phyloP scores from a whole-genome alignment of 2,888 invertebrate species.

The Eupelmus urozonus region DNA sequence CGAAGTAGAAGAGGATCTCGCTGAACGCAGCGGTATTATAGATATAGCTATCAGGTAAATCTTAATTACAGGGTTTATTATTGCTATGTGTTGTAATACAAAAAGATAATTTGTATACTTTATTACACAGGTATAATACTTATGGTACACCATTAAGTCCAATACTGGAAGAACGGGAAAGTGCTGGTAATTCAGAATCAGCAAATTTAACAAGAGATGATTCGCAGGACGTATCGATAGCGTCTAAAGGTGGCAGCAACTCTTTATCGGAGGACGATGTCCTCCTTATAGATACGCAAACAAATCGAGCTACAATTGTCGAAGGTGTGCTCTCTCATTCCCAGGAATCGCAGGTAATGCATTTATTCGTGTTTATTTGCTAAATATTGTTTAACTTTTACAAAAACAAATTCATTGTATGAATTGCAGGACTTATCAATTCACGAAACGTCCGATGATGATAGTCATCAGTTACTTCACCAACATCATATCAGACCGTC shows the following conservation, averaged over 20 bases:
- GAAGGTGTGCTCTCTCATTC: constrained; percentile 66
- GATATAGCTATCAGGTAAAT: constrained; percentile 77
- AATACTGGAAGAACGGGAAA: constrained; percentile 81
- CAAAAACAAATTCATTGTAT: not conserved
- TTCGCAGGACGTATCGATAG: constrained; percentile 72
- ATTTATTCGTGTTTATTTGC: not conserved
- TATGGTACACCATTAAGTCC: constrained; percentile 81
- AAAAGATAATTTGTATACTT: no score
- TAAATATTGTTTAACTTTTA: constrained; percentile 4
- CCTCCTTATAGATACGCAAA: constrained; percentile 78
- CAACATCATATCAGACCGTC: constrained; percentile 47
- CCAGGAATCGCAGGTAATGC: constrained; percentile 50
- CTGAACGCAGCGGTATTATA: constrained; percentile 72
- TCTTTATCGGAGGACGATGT: constrained; percentile 75
- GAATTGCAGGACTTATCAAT: constrained; percentile 58
- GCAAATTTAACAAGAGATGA: constrained; percentile 72
- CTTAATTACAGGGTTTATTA: not conserved
- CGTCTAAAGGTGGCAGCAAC: constrained; percentile 66
- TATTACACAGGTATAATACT: constrained; percentile 77
- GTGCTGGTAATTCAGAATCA: constrained; percentile 73
- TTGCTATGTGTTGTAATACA: not conserved
- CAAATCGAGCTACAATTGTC: constrained; percentile 77
- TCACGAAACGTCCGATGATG: constrained; percentile 62
- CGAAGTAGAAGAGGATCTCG: constrained; percentile 70
- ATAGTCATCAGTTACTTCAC: constrained; percentile 29